phyloP scores from a whole-genome alignment of 2,888 invertebrate species.

The Chydorus sphaericus region DNA sequence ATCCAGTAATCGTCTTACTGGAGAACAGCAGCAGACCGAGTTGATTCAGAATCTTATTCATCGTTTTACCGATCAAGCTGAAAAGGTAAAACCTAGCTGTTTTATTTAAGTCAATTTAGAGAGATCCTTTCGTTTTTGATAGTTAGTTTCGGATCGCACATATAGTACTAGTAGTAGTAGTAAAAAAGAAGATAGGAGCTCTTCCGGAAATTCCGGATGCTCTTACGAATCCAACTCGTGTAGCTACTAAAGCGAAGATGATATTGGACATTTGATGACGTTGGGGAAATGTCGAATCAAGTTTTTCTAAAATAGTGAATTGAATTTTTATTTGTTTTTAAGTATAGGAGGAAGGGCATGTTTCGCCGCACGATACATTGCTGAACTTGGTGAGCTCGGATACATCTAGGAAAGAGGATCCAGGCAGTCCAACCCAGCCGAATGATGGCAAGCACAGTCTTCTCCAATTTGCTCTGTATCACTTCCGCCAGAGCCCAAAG shows the following conservation, averaged over 20 bases:
- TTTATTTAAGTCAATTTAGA: no score
- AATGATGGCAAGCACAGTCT: conserved; percentile 75
- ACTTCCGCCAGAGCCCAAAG: conserved; percentile 81
- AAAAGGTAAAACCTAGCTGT: conserved; percentile 45
- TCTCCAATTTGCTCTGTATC: conserved; percentile 89
- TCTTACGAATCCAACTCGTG: no score
- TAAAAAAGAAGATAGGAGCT: neutral
- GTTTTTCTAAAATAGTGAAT: no score
- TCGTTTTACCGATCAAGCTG: conserved; percentile 56
- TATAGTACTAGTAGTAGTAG: neutral
- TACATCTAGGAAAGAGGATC: conserved; percentile 1
- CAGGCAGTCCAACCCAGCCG: conserved; percentile 13
- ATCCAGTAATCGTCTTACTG: conserved; percentile 27
- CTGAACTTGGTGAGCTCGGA: conserved; percentile 9
- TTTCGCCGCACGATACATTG: neutral
- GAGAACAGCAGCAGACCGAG: conserved; percentile 20
- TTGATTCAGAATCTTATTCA: conserved; percentile 76
- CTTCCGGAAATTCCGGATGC: no score
- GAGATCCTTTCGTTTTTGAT: neutral
- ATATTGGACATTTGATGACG: no score
- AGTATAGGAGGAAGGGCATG: neutral
- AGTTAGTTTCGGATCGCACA: neutral
- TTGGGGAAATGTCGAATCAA: no score
- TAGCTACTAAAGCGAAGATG: no score
- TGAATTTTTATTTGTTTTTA: neutral